Evolutionary conservation across 2,113 vertebrate species (phyloP), one percentile per base, ranked within the genome.

Genomic region (Cyprinodon brontotheroides): DNA sequence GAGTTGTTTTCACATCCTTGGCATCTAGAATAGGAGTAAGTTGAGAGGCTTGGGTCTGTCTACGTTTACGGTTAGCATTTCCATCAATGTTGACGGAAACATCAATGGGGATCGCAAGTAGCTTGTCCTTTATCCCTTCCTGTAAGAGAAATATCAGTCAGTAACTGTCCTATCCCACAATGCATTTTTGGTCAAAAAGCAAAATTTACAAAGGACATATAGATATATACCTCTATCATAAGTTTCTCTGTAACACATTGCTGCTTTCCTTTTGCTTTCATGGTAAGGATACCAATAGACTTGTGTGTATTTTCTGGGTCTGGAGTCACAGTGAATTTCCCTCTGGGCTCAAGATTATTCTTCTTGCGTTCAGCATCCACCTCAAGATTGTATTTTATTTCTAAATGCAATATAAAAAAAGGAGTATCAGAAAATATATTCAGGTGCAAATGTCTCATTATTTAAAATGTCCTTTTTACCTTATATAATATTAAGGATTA

Each of bases 121-220:
- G 92, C 79, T 96, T 99, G 87, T 99, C 97, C 91, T 89, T 93
- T 72, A 98, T 95, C 74, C 93, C 95, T 4, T 97, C 96, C 97
- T 98, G 80, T 11, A 43, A 29, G 65, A 74, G 73, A 8, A 20
- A 14, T 0, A 37, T 69, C 12, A 68, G 11, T 66, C 13, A 17
- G n/a, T 22, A 39, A 76, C 60, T 78, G 1, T 14, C 3, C 2
- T 3, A 0, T 6, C 7, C 15, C 4, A 62, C 38, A 22, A 57
- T 12, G 22, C 29, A 15, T 20, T 39, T 22, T 36, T n/a, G 50
- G 0, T 3, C 4, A 0, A 74, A 39, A 68, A 11, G 17, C 3
- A n/a, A 38, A 70, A 20, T 4, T 7, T 36, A 3, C 59, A 38
- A 37, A 20, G n/a, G 17, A n/a, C n/a, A 7, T 9, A 2, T n/a